Conservation (phyloP, 2,113 vertebrate genomes). For the Pluvialis apricaria region DNA sequence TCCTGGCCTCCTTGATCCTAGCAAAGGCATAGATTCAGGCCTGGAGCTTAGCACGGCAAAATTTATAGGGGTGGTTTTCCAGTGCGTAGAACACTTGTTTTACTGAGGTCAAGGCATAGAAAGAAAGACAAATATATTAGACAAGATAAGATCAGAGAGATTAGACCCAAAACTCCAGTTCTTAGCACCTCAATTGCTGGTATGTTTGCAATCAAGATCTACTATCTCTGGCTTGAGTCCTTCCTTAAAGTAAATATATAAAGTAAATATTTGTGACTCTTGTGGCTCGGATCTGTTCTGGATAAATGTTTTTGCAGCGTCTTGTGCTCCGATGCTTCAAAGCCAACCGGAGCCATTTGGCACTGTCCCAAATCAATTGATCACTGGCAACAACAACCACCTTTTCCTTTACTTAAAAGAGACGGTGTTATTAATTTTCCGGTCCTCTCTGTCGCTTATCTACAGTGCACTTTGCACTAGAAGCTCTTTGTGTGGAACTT, state of each 20-base stretch:
- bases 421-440: background rate
- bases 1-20: background rate
- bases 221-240: background rate
- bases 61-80: background rate
- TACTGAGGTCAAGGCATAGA: background rate
- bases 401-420: background rate
- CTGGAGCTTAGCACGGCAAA: background rate
- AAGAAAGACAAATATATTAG: background rate
- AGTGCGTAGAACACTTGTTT: background rate
- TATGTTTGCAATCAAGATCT: conserved; percentile 1
- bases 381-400: background rate
- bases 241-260: background rate
- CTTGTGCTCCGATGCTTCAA: background rate
- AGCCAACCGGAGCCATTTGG: background rate
- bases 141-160: background rate
- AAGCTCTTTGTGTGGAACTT: background rate
- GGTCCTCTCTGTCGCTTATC: background rate
- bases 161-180: background rate
- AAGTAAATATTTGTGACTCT: conserved; percentile 46
- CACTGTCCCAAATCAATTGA: background rate
- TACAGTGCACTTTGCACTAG: background rate
- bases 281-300: background rate
- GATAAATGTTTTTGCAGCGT: background rate
- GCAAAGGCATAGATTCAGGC: background rate
- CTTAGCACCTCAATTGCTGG: background rate